These are phyloP conservation scores for Lamellibrachia luymesi DNA, from an alignment of 1,140 invertebrate genomes.

Conservation along the genomic window DNA sequence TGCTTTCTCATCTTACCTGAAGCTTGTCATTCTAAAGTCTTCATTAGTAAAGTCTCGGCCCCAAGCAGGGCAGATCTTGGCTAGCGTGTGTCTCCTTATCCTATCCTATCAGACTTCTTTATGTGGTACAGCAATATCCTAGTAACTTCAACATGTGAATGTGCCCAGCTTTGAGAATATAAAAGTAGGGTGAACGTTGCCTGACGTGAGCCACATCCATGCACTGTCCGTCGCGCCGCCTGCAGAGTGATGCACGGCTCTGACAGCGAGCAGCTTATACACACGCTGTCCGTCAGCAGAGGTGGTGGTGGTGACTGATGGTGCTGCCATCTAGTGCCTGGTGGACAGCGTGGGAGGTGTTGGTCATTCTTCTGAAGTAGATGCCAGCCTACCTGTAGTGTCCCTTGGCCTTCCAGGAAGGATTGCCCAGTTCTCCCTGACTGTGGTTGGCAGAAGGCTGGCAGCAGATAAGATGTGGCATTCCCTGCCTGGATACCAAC, in stretches of 20 bases:
- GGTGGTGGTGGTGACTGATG: background rate
- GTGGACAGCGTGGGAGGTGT: background rate
- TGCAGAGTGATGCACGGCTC: background rate
- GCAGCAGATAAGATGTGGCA: background rate
- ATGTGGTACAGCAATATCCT: background rate
- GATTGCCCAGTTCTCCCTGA: background rate
- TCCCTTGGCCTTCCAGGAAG: too few species aligned
- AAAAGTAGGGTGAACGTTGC: background rate
- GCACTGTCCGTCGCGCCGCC: background rate
- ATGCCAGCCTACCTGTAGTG: background rate
- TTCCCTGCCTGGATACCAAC: background rate
- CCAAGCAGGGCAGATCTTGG: background rate
- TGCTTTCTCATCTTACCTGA: background rate
- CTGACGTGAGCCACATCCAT: too few species aligned
- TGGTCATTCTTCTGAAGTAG: background rate
- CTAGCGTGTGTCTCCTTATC: background rate
- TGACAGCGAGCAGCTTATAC: background rate
- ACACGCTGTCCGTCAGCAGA: background rate
- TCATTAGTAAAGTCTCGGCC: background rate
- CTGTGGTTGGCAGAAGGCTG: background rate
- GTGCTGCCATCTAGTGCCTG: background rate
- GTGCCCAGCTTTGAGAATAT: background rate
- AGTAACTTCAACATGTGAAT: background rate
- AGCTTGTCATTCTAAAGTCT: background rate
- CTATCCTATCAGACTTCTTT: background rate